phyloP scores from a whole-genome alignment of 2,888 invertebrate species.

The Pecten maximus region DNA sequence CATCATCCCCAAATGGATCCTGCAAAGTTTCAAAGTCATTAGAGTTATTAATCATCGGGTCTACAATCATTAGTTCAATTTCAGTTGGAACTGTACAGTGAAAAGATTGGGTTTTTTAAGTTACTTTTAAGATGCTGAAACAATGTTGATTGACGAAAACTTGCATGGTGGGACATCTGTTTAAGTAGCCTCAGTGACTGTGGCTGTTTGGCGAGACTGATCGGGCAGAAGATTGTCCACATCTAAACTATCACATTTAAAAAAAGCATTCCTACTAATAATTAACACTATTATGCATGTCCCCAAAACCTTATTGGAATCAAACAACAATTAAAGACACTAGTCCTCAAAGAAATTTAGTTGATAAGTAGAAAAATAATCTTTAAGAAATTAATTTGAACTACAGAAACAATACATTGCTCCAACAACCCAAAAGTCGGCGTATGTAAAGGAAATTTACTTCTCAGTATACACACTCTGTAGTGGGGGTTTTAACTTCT shows the following conservation, averaged over 20 bases:
- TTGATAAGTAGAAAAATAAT: too few relatives aligned
- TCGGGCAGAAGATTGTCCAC: neutral
- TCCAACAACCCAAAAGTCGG: too few relatives aligned
- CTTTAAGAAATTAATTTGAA: too few relatives aligned
- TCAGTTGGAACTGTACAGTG: neutral
- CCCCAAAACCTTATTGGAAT: neutral
- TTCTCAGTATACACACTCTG: too few relatives aligned
- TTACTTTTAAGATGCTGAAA: too few relatives aligned
- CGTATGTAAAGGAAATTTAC: too few relatives aligned
- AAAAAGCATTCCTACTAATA: neutral
- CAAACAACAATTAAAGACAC: too few relatives aligned
- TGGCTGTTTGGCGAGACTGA: neutral
- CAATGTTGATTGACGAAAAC: neutral
- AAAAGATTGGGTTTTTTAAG: neutral
- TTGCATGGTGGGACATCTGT: neutral
- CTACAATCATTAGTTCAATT: neutral
- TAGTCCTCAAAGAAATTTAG: too few relatives aligned
- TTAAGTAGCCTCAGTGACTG: neutral
- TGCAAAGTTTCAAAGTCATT: conserved; percentile 23
- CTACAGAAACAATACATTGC: too few relatives aligned
- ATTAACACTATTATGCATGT: neutral
- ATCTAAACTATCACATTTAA: neutral
- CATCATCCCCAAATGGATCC: conserved; percentile 5
- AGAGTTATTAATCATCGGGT: neutral
- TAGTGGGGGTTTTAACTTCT: neutral